Conservation (phyloP, 2,888 invertebrate species). For the Caenorhabditis afra region DNA sequence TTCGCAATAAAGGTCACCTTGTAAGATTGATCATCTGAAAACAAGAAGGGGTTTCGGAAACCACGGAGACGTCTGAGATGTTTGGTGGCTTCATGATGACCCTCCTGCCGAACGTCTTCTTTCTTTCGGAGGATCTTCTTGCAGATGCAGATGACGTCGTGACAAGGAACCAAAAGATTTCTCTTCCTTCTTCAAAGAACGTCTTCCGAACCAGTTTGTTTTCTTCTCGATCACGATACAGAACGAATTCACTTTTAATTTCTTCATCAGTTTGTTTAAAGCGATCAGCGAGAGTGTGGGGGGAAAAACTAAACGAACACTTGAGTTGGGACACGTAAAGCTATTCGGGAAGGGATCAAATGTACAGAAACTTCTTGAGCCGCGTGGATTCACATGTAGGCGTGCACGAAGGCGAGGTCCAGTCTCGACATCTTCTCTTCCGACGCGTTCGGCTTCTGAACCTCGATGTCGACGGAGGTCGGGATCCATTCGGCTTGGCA, state of each 20-base stretch:
- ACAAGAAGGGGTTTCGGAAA: too few species aligned
- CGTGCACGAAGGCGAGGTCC: slow-evolving; percentile 39
- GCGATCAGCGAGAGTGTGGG: background rate
- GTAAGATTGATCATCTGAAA: too few species aligned
- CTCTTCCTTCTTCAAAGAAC: too few species aligned
- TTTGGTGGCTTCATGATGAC: too few species aligned
- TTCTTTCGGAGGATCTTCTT: too few species aligned
- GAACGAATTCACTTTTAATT: background rate
- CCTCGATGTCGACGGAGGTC: slow-evolving; percentile 5
- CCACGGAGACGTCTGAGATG: too few species aligned
- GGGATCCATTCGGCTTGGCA: slow-evolving; percentile 29
- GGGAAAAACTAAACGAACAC: background rate
- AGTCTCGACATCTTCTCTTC: slow-evolving; percentile 32
- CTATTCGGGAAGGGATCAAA: slow-evolving; percentile 1
- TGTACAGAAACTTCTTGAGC: slow-evolving; percentile 1
- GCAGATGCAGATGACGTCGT: too few species aligned
- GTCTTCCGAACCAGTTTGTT: too few species aligned
- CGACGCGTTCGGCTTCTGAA: background rate
- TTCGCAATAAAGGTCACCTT: too few species aligned
- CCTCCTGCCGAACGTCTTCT: too few species aligned
- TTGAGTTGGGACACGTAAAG: slow-evolving; percentile 12
- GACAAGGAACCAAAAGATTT: too few species aligned
- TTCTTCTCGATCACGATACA: slow-evolving; percentile 5
- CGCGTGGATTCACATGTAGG: slow-evolving; percentile 27
- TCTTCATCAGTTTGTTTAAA: background rate